phyloP scores from a whole-genome alignment of 2,888 invertebrate genomes.

The Dryomyza anilis region DNA sequence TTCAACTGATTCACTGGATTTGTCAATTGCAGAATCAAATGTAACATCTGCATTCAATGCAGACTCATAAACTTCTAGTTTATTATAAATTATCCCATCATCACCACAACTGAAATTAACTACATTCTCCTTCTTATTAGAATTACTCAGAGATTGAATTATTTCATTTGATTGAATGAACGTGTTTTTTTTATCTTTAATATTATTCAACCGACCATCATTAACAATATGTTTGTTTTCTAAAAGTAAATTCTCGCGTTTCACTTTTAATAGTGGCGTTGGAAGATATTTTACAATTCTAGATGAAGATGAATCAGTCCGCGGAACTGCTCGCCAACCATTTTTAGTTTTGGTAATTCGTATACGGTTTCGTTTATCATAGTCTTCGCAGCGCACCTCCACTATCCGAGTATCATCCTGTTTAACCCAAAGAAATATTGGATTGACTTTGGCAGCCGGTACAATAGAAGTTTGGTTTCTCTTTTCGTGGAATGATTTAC shows the following conservation, averaged over 20 bases:
- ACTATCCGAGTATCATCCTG: constrained; percentile 80
- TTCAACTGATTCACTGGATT: not conserved
- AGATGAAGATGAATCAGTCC: constrained; percentile 67
- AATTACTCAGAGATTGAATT: too few relatives aligned
- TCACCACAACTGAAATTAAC: too few relatives aligned
- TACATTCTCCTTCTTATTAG: too few relatives aligned
- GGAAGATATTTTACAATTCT: constrained; percentile 54
- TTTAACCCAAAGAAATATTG: constrained; percentile 85
- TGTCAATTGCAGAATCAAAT: not conserved
- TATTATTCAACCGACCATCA: not conserved
- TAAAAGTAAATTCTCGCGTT: constrained; percentile 43
- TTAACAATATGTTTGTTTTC: not conserved
- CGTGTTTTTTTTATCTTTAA: constrained; percentile 28
- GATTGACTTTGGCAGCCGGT: constrained; percentile 64
- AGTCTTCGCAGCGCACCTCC: constrained; percentile 85
- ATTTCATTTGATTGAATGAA: too few relatives aligned
- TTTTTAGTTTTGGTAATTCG: constrained; percentile 79
- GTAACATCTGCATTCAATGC: too few relatives aligned
- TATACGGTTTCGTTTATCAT: constrained; percentile 83
- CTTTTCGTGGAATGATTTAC: too few relatives aligned
- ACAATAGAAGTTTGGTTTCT: not conserved
- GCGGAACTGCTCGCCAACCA: constrained; percentile 83
- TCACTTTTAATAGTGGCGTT: constrained; percentile 59
- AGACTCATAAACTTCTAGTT: too few relatives aligned
- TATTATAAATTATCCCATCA: too few relatives aligned